Percentiles rank a stretch among this genome's conserved stretches.
These are phyloP conservation scores for Scelioninae gen. 1 DNA, from an alignment of 2,888 invertebrate species.

Conservation along the genomic window DNA sequence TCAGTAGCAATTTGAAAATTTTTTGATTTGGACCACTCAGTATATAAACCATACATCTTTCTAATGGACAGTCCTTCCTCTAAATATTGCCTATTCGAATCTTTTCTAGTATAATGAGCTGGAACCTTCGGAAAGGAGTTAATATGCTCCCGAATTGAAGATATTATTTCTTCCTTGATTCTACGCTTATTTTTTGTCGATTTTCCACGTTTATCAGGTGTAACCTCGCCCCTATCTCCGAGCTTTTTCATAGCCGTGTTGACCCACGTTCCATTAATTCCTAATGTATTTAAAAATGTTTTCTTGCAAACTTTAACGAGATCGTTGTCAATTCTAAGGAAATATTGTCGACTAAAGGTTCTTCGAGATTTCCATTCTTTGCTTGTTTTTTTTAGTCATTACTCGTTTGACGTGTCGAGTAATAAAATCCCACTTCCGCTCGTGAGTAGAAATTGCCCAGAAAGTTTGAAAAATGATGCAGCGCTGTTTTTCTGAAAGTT, in stretches of 20 bases:
- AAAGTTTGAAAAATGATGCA: not conserved
- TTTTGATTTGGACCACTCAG: not conserved
- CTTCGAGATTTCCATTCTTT: no score
- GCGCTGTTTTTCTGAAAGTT: not conserved
- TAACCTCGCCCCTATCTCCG: not conserved
- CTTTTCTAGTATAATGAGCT: conserved; percentile 34
- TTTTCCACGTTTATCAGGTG: conserved; percentile 8
- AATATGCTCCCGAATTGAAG: conserved; percentile 2
- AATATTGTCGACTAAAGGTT: not conserved
- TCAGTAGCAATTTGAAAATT: not conserved
- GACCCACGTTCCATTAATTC: not conserved
- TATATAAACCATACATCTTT: conserved; percentile 4
- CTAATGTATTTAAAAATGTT: not conserved
- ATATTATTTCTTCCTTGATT: no score
- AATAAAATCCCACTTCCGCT: not conserved
- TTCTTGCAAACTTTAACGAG: conserved; percentile 3
- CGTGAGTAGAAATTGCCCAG: not conserved
- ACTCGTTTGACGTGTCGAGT: not conserved
- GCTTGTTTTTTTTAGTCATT: no score
- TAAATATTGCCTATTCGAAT: conserved; percentile 24
- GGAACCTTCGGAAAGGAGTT: conserved; percentile 21
- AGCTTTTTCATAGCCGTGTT: conserved; percentile 8
- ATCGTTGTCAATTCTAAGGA: not conserved
- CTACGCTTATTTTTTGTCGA: not conserved
- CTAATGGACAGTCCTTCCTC: conserved; percentile 24